A percentile compares a stretch with the other conserved stretches of the same genome.
These are phyloP conservation scores for Axinella damicornis DNA, from an alignment of 37 sponge, comb jelly and placozoan species.

Conservation along the genomic window DNA sequence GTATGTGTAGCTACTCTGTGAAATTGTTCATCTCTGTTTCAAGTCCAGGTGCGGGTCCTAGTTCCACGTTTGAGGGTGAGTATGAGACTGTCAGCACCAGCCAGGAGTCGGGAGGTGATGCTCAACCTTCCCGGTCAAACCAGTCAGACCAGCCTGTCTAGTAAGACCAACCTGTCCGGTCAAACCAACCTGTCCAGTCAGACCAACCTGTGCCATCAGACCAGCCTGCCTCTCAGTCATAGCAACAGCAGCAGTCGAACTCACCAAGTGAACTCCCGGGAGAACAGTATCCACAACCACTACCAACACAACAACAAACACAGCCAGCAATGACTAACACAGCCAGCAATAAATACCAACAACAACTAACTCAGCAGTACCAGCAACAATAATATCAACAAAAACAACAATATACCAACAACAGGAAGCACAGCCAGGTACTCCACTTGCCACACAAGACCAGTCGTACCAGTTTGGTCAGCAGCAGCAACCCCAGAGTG, in stretches of 20 bases:
- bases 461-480: not conserved
- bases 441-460: not conserved
- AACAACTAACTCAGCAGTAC: not conserved
- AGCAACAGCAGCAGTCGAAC: no score
- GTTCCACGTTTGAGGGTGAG: no score
- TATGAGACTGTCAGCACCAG: no score
- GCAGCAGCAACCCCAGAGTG: not conserved
- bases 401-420: no score
- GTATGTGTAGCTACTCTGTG: not conserved
- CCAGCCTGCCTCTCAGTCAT: not conserved
- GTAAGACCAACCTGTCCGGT: not conserved
- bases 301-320: not conserved
- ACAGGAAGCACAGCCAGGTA: not conserved
- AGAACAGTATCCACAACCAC: not conserved
- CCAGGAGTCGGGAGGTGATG: no score
- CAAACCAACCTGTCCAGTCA: not conserved
- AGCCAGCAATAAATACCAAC: not conserved
- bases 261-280: no score
- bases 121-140: no score
- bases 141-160: not conserved
- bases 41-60: no score
- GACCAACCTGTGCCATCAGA: not conserved
- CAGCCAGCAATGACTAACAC: not conserved
- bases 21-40: no score
- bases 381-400: not conserved